phyloP scores from a whole-genome alignment of 2,113 vertebrate genomes.

The Oplegnathus fasciatus region DNA sequence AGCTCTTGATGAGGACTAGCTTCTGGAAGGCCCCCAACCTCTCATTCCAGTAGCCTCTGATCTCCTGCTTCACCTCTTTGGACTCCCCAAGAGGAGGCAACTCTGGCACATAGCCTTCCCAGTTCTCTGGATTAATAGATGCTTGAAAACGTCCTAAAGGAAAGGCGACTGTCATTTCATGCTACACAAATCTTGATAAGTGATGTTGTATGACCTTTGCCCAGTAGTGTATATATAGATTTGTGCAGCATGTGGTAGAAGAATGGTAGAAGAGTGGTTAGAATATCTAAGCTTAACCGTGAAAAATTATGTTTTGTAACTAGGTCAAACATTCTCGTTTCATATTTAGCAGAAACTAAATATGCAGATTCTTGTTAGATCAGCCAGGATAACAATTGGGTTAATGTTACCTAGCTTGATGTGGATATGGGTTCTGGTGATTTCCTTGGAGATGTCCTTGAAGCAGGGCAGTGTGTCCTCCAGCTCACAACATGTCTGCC shows the following conservation, averaged over 20 bases:
- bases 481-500: slow-evolving; percentile 86
- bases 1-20: slow-evolving; percentile 86
- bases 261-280: neutral
- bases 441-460: slow-evolving; percentile 79
- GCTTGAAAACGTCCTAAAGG: slow-evolving; percentile 84
- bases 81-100: slow-evolving; percentile 33
- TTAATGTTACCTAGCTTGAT: slow-evolving; percentile 83
- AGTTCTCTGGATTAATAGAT: slow-evolving; percentile 79
- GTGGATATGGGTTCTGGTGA: slow-evolving; percentile 76
- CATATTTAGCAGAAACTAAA: neutral
- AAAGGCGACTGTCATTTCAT: neutral
- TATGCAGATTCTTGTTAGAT: slow-evolving; percentile 5
- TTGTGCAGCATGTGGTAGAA: neutral
- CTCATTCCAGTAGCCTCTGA: slow-evolving; percentile 70
- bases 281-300: neutral
- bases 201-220: neutral
- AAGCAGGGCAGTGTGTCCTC: slow-evolving; percentile 84
- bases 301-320: neutral
- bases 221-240: neutral
- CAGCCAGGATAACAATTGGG: neutral
- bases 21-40: slow-evolving; percentile 86
- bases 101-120: slow-evolving; percentile 57
- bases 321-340: neutral
- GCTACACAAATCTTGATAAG: slow-evolving; percentile 1
- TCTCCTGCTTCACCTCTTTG: slow-evolving; percentile 14